phyloP scores from a whole-genome alignment of 2,797 vertebrate genomes.

The Melopsittacus undulatus region DNA sequence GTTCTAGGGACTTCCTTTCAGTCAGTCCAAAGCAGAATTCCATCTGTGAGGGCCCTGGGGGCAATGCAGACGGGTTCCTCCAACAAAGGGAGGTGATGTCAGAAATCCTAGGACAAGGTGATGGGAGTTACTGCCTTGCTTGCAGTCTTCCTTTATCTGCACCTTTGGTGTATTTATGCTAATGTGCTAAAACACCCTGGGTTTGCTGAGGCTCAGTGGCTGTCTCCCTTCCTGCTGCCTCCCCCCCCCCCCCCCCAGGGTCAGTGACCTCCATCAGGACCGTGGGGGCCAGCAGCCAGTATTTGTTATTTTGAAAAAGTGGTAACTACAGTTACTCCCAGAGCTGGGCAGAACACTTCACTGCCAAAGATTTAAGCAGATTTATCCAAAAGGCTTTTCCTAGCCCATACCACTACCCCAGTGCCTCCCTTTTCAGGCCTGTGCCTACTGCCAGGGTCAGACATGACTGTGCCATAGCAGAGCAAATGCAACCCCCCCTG shows the following conservation, averaged over 20 bases:
- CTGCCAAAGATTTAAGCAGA: neutral
- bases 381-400: neutral
- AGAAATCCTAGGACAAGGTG: neutral
- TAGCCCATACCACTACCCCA: neutral
- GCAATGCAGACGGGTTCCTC: neutral
- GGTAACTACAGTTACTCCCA: fast-evolving
- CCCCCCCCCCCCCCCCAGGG: neutral
- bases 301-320: neutral
- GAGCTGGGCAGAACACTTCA: fast-evolving
- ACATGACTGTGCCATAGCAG: neutral
- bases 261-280: no score
- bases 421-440: neutral
- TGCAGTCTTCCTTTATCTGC: neutral
- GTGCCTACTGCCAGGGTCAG: fast-evolving
- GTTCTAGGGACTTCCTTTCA: neutral
- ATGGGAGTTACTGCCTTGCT: no score
- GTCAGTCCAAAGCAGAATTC: neutral
- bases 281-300: neutral
- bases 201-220: neutral
- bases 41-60: fast-evolving
- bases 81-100: neutral
- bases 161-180: neutral
- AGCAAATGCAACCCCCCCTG: neutral
- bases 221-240: neutral
- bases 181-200: no score